Conservation (phyloP, 2,113 vertebrate genomes). For the Oenanthe oenanthe region DNA sequence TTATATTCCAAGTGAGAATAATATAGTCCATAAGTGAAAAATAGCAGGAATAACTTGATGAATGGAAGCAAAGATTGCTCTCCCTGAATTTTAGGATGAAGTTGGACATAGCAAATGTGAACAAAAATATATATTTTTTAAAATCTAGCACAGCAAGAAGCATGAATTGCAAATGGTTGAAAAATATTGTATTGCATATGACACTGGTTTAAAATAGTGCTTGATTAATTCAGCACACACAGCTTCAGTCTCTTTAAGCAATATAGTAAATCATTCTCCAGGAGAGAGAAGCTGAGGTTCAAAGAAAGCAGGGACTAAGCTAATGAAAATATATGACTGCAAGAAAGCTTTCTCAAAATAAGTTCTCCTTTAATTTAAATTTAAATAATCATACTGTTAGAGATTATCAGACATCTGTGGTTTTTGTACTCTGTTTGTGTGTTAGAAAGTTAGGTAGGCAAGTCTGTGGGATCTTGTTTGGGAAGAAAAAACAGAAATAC, state of each 20-base stretch:
- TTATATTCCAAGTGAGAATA: slow-evolving; percentile 39
- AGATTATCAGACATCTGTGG: background rate
- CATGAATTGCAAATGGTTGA: background rate
- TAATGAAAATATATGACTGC: background rate
- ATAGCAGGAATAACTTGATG: background rate
- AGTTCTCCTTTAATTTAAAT: background rate
- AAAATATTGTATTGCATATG: background rate
- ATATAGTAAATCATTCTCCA: background rate
- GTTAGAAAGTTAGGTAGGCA: background rate
- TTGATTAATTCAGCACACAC: background rate
- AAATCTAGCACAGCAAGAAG: background rate
- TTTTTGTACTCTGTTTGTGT: background rate
- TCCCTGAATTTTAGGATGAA: background rate
- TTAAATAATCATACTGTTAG: background rate
- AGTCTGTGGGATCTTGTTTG: background rate
- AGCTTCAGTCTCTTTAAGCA: background rate
- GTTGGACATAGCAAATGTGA: background rate
- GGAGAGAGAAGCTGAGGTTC: background rate
- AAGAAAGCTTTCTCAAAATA: background rate
- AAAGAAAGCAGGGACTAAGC: background rate
- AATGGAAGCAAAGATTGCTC: background rate
- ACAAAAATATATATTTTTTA: background rate
- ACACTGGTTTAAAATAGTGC: background rate
- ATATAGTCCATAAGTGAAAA: background rate
- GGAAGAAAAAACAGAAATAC: background rate